Conservation (phyloP, 2,888 invertebrate genomes). For the Didymodactylos carnosus region DNA sequence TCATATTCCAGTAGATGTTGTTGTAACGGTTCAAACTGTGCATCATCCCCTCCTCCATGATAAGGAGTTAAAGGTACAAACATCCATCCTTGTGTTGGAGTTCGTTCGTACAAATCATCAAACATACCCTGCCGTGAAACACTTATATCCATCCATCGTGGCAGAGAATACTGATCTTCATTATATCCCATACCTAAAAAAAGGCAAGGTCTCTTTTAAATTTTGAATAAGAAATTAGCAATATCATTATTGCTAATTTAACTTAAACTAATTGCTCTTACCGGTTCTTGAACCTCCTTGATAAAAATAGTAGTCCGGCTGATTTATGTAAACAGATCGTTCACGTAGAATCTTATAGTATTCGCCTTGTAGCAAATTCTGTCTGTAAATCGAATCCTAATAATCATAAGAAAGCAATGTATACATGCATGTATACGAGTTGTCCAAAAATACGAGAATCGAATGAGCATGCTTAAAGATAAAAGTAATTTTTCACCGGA, state of each 20-base stretch:
- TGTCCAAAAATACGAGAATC: too few species aligned
- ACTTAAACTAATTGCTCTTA: too few species aligned
- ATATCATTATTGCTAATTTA: too few species aligned
- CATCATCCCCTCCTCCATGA: slow-evolving; percentile 17
- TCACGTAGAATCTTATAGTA: slow-evolving; percentile 10
- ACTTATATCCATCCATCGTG: slow-evolving; percentile 18
- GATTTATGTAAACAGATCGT: slow-evolving; percentile 17
- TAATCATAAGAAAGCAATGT: too few species aligned
- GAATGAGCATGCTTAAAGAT: too few species aligned
- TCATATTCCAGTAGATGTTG: slow-evolving; percentile 17
- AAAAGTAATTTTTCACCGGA: too few species aligned
- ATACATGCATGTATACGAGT: too few species aligned
- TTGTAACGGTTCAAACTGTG: slow-evolving; percentile 17
- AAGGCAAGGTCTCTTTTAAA: too few species aligned
- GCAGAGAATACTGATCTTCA: slow-evolving; percentile 18
- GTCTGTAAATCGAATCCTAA: slow-evolving; percentile 16
- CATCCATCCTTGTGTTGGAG: slow-evolving; percentile 18
- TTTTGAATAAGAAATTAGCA: too few species aligned
- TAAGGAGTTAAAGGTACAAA: slow-evolving; percentile 17
- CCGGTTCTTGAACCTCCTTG: slow-evolving; percentile 18
- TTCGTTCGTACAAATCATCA: slow-evolving; percentile 16
- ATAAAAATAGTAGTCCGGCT: slow-evolving; percentile 19
- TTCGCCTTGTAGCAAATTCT: slow-evolving; percentile 15
- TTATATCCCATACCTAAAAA: slow-evolving; percentile 19
- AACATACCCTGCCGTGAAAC: slow-evolving; percentile 18